These are phyloP conservation scores for Pollenia amentaria DNA, from an alignment of 2,888 invertebrate genomes.

Conservation along the genomic window DNA sequence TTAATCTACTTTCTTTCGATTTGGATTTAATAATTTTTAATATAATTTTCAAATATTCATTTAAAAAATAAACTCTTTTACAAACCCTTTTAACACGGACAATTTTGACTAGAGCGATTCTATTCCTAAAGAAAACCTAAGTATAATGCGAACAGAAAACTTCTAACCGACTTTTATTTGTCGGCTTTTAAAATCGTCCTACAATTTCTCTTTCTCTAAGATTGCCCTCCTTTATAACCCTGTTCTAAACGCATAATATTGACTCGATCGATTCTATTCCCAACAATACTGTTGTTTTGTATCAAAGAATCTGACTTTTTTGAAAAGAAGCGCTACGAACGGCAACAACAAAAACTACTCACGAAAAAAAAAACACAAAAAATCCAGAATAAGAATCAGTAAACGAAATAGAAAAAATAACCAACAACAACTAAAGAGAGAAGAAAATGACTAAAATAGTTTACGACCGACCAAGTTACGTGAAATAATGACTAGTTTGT, in stretches of 20 bases:
- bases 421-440: constrained; percentile 29
- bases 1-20: too few relatives aligned
- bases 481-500: constrained; percentile 77
- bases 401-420: constrained; percentile 53
- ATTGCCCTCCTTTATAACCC: constrained; percentile 7
- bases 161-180: too few relatives aligned
- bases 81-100: too few relatives aligned
- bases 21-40: too few relatives aligned
- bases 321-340: constrained; percentile 59
- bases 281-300: constrained; percentile 64
- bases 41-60: too few relatives aligned
- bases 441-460: constrained; percentile 75
- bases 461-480: constrained; percentile 76
- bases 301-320: constrained; percentile 58
- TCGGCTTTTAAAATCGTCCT: neutral
- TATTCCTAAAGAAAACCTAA: too few relatives aligned
- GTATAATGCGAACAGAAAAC: too few relatives aligned
- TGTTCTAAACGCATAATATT: constrained; percentile 59
- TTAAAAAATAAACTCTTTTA: too few relatives aligned
- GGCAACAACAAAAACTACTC: constrained; percentile 50
- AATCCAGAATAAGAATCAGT: constrained; percentile 49
- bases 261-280: constrained; percentile 46
- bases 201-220: neutral
- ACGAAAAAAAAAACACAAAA: constrained; percentile 46
- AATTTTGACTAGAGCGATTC: too few relatives aligned